Evolutionary conservation across 2,113 vertebrate species (phyloP).

Genomic region (Oreochromis niloticus): DNA sequence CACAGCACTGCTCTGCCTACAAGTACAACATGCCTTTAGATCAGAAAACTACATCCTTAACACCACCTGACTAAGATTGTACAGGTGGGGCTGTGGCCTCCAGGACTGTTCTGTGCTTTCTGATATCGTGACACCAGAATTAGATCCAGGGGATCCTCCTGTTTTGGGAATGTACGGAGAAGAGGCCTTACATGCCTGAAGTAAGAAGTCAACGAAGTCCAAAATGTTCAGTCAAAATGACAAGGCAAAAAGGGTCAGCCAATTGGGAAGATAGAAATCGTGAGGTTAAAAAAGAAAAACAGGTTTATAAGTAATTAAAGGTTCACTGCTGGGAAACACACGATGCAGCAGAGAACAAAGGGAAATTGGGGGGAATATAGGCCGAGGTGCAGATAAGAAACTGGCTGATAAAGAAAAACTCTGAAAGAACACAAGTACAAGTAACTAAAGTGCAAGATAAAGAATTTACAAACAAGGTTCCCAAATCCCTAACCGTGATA

Average conservation of each 20-base stretch:
- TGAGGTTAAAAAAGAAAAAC: neutral
- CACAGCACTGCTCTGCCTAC: neutral
- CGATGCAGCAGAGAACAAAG: neutral
- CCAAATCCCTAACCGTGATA: neutral
- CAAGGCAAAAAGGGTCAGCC: neutral
- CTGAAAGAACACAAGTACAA: neutral
- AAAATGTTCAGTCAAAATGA: neutral
- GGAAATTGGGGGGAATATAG: neutral
- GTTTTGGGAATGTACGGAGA: neutral
- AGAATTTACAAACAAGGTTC: neutral
- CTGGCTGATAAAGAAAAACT: neutral
- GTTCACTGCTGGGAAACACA: neutral
- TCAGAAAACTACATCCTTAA: neutral
- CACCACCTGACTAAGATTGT: neutral
- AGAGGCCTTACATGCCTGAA: neutral
- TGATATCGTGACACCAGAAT: neutral
- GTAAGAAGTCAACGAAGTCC: neutral
- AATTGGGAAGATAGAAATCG: neutral
- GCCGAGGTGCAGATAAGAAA: neutral
- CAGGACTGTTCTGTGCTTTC: neutral
- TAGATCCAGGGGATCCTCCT: neutral
- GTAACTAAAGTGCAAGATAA: neutral
- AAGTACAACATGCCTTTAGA: neutral
- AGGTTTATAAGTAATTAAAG: neutral
- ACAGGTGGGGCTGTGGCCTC: neutral